phyloP scores from a whole-genome alignment of 2,113 vertebrate genomes.

The Crotalus tigris region DNA sequence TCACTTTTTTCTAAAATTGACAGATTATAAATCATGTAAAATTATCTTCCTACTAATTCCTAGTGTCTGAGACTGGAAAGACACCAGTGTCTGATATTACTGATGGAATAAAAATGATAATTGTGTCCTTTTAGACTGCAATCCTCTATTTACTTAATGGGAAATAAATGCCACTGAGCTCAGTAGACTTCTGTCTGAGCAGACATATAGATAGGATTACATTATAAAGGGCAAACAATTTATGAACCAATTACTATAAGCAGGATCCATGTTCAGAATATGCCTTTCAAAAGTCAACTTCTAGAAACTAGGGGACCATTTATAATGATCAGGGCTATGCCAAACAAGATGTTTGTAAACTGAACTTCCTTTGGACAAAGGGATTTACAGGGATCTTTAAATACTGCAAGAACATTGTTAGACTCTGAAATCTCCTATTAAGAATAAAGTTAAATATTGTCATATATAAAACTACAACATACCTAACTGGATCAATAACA shows the following conservation, averaged over 20 bases:
- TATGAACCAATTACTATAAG: background rate
- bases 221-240: background rate
- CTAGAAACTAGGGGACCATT: background rate
- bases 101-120: background rate
- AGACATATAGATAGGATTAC: background rate
- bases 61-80: background rate
- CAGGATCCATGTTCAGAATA: background rate
- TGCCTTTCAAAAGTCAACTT: background rate
- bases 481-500: background rate
- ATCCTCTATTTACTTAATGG: background rate
- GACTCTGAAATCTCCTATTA: background rate
- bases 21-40: background rate
- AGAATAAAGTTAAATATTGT: background rate
- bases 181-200: background rate
- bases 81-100: background rate
- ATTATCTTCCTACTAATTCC: background rate
- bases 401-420: background rate
- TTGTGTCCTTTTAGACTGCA: background rate
- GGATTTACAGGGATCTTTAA: background rate
- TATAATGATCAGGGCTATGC: background rate
- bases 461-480: background rate
- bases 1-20: background rate
- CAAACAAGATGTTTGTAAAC: background rate
- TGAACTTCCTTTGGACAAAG: background rate
- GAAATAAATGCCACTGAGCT: background rate